Conservation (phyloP, 1,140 invertebrate genomes). For the Myzus persicae region DNA sequence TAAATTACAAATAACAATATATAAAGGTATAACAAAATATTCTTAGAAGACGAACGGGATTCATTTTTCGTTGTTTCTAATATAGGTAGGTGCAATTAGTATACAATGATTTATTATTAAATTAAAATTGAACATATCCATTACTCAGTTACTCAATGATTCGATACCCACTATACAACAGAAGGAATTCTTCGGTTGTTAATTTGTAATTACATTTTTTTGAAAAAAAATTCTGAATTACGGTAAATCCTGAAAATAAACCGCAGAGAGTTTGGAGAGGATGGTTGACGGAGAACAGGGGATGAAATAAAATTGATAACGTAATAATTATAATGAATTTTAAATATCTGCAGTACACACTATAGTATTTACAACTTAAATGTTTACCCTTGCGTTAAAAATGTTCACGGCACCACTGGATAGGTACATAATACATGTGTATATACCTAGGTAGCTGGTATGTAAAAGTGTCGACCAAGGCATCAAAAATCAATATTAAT, state of each 20-base stretch:
- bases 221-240: too few relatives aligned
- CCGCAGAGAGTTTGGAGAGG: not conserved
- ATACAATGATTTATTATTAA: not conserved
- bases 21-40: not conserved
- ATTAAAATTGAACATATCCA: not conserved
- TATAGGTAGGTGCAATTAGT: not conserved
- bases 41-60: not conserved
- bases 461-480: not conserved
- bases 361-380: not conserved
- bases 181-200: too few relatives aligned
- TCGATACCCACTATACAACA: not conserved
- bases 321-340: not conserved
- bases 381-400: not conserved
- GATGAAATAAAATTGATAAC: not conserved
- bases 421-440: too few relatives aligned
- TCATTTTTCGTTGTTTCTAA: not conserved
- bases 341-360: not conserved
- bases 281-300: not conserved
- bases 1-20: not conserved
- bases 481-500: not conserved
- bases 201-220: too few relatives aligned
- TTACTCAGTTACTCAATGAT: not conserved
- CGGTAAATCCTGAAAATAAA: not conserved
- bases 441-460: not conserved
- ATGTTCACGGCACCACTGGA: not conserved